A percentile compares a stretch with the other conserved stretches of the same genome.
Evolutionary conservation across 2,797 vertebrate genomes (phyloP).

Genomic region (Lates japonicus): DNA sequence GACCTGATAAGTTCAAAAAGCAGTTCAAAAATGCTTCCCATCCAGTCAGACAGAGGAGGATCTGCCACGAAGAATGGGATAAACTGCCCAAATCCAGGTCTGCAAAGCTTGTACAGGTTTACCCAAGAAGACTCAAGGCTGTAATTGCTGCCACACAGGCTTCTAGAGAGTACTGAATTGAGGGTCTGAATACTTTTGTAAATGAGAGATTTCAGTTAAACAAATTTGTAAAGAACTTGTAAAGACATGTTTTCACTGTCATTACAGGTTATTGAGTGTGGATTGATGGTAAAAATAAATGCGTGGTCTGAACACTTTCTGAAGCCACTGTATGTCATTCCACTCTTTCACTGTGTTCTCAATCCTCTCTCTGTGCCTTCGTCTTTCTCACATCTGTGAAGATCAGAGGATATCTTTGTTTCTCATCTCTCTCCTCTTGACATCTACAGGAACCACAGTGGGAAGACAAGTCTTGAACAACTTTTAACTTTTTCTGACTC

Average conservation of each 20-base stretch:
- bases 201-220: too few relatives aligned
- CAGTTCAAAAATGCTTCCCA: not conserved
- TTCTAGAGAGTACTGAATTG: too few relatives aligned
- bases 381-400: constrained; percentile 2
- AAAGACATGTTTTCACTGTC: too few relatives aligned
- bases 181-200: too few relatives aligned
- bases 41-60: not conserved
- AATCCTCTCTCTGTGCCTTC: not conserved
- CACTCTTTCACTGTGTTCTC: not conserved
- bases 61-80: not conserved
- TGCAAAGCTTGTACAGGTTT: too few relatives aligned
- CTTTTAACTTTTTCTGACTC: not conserved
- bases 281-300: not conserved
- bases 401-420: constrained; percentile 25
- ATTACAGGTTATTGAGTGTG: not conserved
- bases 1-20: not conserved
- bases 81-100: too few relatives aligned
- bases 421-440: constrained; percentile 19
- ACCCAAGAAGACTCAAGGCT: too few relatives aligned
- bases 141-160: not conserved
- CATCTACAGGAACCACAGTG: constrained; percentile 1
- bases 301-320: not conserved
- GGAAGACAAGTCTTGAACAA: not conserved
- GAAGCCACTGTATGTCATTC: not conserved
- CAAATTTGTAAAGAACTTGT: too few relatives aligned